Base-by-base conservation (phyloP, 1,140 invertebrate genomes). In the Bombus confusus region DNA sequence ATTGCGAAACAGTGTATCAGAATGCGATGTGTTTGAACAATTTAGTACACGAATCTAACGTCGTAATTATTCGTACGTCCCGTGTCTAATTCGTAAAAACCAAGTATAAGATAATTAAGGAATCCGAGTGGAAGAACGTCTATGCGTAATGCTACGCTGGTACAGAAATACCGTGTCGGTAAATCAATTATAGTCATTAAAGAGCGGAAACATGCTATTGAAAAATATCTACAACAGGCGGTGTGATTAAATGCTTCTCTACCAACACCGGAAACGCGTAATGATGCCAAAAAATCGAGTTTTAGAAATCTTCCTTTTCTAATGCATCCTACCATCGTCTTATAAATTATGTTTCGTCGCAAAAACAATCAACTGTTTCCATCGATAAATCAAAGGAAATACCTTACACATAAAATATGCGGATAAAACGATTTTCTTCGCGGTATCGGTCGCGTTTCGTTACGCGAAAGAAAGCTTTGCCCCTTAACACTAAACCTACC, bases 141-240 rank as follows among this genome's bases (percentile, higher is more conserved):
- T 62, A 62, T 4, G 18, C 15, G 34, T 31, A 34, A 34, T 68
- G 15, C 18, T 10, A 10, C 66, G 31, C 31, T 3, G 31, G 18
- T 31, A 34, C 13, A 31, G 68, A 25, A 69, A 69, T 10, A 69
- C 37, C 37, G 37, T 39, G 68, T 39, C 37, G 68, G 37, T 37
- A 39, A 71, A 71, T 71, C 68, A 71, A 71, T 71, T 71, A 71
- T 28, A 71, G 37, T 71, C 68, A 39, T 71, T 39, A 71, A 25
- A 28, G 37, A 39, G 12, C 68, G 68, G 68, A 71, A 71, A 71
- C 68, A 71, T 25, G 68, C 68, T 39, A 71, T 71, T 71, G 34
- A 71, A 39, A 71, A 71, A 4, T 39, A 37, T 28, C 12, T 71
- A 39, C 22, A 71, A 2, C 68, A 28, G 37, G 12, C 25, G 68